Evolutionary conservation across 1,140 invertebrate genomes (phyloP), one percentile per base, ranked within the genome.

Genomic region (Halyomorpha halys): DNA sequence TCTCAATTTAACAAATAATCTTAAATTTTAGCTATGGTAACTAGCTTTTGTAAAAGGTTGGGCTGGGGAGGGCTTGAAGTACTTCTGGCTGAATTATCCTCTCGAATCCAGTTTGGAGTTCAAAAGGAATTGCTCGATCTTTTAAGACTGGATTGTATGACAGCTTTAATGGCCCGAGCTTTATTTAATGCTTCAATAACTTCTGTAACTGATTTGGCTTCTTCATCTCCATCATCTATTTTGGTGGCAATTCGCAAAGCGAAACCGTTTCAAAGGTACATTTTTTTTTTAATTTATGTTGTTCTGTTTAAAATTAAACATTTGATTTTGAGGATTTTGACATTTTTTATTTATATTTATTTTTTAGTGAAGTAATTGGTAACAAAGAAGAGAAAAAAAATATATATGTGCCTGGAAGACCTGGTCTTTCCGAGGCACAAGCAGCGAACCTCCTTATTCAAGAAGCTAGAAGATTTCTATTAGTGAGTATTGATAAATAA

Each of bases 71-170:
- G 86, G 71, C 78, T 99, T 63, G 90, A 96, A 74, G 76, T 95
- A 34, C 77, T 99, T 3, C 81, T 99, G 15, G 84, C 85, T 6
- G 90, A 97, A 75, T 98, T 98, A 76, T 91, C 97, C 79, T 85
- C 89, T 68, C 83, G 97, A 18, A 78, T 99, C 23, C 89, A 92
- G 69, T 98, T 98, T 77, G 97, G 96, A 14, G 87, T 98, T 34
- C 88, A 92, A 69, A 81, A 87, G 56, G 95, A 99, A 73, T 78
- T 99, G 8, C 81, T 95, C 64, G 94, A 98, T 73, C 78, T 99
- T 44, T 86, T 98, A 75, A 82, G 88, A 66, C 76, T 99, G 44
- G 81, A 89, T 11, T 81, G 86, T 68, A 75, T 99, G 44, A 94
- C 91, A 76, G 90, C 89, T 1, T 80, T 86, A 65, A 81, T 87